A percentile compares a stretch with the other conserved stretches of the same genome.
These are phyloP conservation scores for Platysteira castanea DNA, from an alignment of 2,113 vertebrate species.

Conservation along the genomic window DNA sequence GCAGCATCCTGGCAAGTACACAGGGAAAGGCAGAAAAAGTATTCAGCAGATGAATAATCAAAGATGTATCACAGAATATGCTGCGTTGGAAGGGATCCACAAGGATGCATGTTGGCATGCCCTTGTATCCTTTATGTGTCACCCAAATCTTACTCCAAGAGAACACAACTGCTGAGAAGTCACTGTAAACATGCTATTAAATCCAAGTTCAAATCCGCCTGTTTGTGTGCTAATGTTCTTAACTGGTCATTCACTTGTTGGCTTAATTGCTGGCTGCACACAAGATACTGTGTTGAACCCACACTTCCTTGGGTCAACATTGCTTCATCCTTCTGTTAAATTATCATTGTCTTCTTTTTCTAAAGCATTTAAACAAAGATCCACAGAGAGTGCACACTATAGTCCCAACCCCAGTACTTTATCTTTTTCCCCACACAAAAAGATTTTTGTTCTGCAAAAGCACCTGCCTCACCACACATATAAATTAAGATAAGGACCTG, in stretches of 20 bases:
- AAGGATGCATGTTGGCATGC: too few relatives aligned
- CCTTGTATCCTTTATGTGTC: fast-evolving
- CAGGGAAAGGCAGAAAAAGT: not conserved
- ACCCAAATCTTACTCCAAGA: not conserved
- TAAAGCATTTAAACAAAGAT: not conserved
- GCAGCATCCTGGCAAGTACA: not conserved
- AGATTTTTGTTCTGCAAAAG: not conserved
- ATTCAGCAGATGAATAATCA: not conserved
- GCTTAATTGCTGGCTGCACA: not conserved
- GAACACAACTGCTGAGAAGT: not conserved
- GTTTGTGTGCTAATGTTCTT: not conserved
- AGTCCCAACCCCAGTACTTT: not conserved
- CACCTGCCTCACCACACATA: not conserved
- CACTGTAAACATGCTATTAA: not conserved
- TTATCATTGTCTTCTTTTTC: not conserved
- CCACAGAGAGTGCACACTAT: not conserved
- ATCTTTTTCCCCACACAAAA: not conserved
- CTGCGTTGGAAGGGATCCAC: not conserved
- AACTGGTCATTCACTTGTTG: not conserved
- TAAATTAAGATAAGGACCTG: not conserved
- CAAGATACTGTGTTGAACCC: not conserved
- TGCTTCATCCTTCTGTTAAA: not conserved
- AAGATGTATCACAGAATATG: not conserved
- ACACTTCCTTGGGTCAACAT: not conserved
- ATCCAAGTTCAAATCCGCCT: not conserved